Evolutionary conservation across 2,113 vertebrate species (phyloP).

Genomic region (Nesogale talazaci): DNA sequence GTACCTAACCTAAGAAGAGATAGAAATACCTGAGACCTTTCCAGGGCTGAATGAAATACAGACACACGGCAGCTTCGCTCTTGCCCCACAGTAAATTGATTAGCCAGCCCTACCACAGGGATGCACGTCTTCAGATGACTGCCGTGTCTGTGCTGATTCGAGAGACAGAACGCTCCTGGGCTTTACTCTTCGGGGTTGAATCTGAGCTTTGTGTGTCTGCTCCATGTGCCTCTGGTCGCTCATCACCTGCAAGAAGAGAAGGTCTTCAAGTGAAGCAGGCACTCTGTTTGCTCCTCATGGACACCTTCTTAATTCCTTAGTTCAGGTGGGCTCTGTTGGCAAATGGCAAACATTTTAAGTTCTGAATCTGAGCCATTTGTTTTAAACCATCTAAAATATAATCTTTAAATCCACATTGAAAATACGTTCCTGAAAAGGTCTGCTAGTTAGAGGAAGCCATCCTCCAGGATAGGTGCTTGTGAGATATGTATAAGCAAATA

Average conservation of each 20-base stretch:
- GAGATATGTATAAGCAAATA: neutral
- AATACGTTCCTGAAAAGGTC: slow-evolving; percentile 14
- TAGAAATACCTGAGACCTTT: neutral
- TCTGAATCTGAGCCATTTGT: slow-evolving; percentile 41
- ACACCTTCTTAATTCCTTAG: slow-evolving; percentile 63
- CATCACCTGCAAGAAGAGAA: slow-evolving; percentile 77
- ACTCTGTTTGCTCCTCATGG: slow-evolving; percentile 60
- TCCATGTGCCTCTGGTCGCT: slow-evolving; percentile 78
- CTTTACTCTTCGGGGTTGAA: slow-evolving; percentile 69
- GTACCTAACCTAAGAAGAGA: neutral
- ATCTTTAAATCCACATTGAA: slow-evolving; percentile 32
- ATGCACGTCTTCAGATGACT: slow-evolving; percentile 64
- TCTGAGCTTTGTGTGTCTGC: slow-evolving; percentile 71
- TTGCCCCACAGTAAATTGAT: slow-evolving; percentile 52
- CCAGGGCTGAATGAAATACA: neutral
- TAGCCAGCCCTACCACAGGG: slow-evolving; percentile 32
- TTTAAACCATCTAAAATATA: slow-evolving; percentile 49
- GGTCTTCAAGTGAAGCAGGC: slow-evolving; percentile 80
- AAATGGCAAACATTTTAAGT: slow-evolving; percentile 59
- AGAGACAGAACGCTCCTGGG: slow-evolving; percentile 75
- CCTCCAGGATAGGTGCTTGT: neutral
- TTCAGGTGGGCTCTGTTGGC: slow-evolving; percentile 53
- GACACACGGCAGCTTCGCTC: slow-evolving; percentile 19
- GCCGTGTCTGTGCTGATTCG: slow-evolving; percentile 67
- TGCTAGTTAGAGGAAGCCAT: neutral